A percentile compares a stretch with the other conserved stretches of the same genome.
Conservation (phyloP, 2,888 invertebrate genomes). For the Tyria jacobaeae region DNA sequence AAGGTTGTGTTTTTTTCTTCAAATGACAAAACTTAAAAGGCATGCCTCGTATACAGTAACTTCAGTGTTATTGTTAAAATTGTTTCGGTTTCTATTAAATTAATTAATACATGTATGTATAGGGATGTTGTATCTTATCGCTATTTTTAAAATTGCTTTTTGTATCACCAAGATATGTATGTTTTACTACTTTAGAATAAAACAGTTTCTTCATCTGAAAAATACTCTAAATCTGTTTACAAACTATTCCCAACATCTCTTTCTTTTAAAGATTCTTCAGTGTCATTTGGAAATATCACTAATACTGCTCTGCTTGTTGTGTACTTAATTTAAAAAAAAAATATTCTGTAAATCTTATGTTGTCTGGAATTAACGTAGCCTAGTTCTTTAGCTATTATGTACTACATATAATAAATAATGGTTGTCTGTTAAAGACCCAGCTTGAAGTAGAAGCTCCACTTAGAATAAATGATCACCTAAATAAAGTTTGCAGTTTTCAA, state of each 20-base stretch:
- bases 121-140: no score
- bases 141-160: no score
- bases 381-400: conserved; percentile 63
- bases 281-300: conserved; percentile 49
- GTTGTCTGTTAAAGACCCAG: conserved; percentile 72
- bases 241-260: conserved; percentile 65
- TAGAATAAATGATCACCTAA: conserved; percentile 73
- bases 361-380: conserved; percentile 68
- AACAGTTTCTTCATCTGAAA: conserved; percentile 59
- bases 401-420: conserved; percentile 68
- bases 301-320: conserved; percentile 71
- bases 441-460: conserved; percentile 71
- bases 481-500: conserved; percentile 74
- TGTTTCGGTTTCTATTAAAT: no score
- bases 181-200: no score
- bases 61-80: no score
- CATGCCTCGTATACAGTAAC: no score
- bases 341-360: conserved; percentile 67
- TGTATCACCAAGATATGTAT: no score
- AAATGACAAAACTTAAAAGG: no score
- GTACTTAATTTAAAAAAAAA: conserved; percentile 58
- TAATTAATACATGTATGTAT: no score
- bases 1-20: no score
- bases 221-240: conserved; percentile 71
- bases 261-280: conserved; percentile 52